Conservation (phyloP, 2,113 vertebrate genomes). For the Ciconia boyciana region DNA sequence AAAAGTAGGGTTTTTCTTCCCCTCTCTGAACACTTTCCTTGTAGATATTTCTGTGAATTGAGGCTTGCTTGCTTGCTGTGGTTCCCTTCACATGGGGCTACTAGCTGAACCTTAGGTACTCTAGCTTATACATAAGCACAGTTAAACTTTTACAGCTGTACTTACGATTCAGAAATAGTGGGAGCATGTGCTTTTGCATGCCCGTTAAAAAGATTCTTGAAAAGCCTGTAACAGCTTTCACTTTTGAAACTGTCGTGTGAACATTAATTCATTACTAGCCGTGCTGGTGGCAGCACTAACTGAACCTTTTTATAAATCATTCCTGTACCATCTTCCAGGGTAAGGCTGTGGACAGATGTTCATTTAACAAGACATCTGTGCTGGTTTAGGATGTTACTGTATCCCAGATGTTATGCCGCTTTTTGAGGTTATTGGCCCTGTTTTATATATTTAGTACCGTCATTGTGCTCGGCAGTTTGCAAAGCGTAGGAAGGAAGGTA, state of each 20-base stretch:
- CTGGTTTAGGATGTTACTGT: conserved; percentile 37
- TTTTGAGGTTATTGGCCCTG: conserved; percentile 49
- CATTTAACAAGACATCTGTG: conserved; percentile 60
- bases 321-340: background rate
- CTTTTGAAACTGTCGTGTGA: background rate
- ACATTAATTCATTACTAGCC: background rate
- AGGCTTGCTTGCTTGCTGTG: background rate
- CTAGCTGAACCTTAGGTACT: background rate
- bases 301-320: conserved; percentile 31
- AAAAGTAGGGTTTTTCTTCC: background rate
- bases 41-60: background rate
- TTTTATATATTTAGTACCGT: background rate
- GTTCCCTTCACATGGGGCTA: background rate
- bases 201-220: background rate
- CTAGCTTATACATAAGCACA: background rate
- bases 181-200: background rate
- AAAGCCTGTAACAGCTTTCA: conserved; percentile 2
- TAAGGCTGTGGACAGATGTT: conserved; percentile 48
- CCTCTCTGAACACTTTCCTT: background rate
- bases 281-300: background rate
- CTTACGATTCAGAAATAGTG: background rate
- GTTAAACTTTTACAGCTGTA: background rate
- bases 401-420: conserved; percentile 44
- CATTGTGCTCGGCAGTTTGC: background rate
- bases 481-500: background rate